Evolutionary conservation across 2,113 vertebrate species (phyloP).

Genomic region (Tenebrosternarchus preto): DNA sequence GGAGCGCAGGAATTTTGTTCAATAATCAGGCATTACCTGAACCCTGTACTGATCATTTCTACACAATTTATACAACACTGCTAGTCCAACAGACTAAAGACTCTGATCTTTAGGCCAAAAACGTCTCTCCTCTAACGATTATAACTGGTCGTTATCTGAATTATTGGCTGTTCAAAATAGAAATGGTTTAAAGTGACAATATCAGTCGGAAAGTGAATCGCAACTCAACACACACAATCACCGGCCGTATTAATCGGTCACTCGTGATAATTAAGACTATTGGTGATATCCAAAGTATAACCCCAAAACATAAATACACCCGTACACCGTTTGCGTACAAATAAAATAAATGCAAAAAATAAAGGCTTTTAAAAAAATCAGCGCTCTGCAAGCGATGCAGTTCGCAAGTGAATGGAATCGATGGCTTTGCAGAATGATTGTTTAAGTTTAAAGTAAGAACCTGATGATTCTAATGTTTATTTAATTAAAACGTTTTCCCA

Average conservation of each 20-base stretch:
- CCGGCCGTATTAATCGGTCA: no score
- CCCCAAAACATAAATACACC: no score
- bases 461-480: background rate
- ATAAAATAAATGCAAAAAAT: no score
- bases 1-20: constrained; percentile 38
- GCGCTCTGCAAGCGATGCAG: no score
- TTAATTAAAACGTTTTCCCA: background rate
- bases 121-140: background rate
- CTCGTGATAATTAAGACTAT: no score
- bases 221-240: no score
- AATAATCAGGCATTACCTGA: constrained; percentile 55
- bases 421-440: background rate
- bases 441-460: background rate
- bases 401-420: no score
- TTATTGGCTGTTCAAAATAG: background rate
- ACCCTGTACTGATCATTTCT: constrained; percentile 41
- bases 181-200: no score
- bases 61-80: constrained; percentile 9
- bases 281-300: no score
- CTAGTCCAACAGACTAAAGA: constrained; percentile 9
- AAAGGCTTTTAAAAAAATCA: no score
- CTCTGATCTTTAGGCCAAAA: background rate
- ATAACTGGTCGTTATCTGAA: background rate
- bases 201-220: no score
- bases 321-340: no score